Percentiles rank a stretch among this genome's conserved stretches.
Conservation (phyloP, 2,797 vertebrate species). For the Prionace glauca region DNA sequence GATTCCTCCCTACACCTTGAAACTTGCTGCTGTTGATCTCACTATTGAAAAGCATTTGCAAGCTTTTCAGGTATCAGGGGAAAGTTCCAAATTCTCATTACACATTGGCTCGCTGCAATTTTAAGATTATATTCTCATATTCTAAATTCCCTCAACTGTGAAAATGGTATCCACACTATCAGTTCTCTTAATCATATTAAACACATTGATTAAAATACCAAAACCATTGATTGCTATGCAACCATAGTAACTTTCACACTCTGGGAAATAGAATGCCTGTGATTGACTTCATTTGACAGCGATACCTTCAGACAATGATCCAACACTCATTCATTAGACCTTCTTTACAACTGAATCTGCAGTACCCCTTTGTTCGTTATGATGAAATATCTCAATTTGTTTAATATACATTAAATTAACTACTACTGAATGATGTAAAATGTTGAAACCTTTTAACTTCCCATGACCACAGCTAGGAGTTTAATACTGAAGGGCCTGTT, state of each 20-base stretch:
- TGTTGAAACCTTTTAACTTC: not conserved
- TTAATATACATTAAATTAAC: slow-evolving; percentile 12
- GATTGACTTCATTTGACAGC: not conserved
- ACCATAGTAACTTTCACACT: not conserved
- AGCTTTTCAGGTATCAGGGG: not conserved
- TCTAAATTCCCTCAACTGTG: not conserved
- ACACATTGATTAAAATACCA: not conserved
- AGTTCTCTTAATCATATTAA: not conserved
- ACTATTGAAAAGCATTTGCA: not conserved
- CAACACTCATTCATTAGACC: not conserved
- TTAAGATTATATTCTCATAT: not conserved
- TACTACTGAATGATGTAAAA: slow-evolving; percentile 6
- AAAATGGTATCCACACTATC: not conserved
- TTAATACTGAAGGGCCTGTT: not conserved
- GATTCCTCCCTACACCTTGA: not conserved
- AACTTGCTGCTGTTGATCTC: not conserved
- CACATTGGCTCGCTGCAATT: not conserved
- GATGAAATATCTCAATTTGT: not conserved
- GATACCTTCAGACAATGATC: not conserved
- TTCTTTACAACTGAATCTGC: slow-evolving; percentile 7
- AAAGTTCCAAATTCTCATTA: not conserved
- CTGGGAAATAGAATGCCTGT: not conserved
- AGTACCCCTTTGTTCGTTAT: not conserved
- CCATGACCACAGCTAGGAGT: not conserved
- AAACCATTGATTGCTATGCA: not conserved